A percentile compares a stretch with the other conserved stretches of the same genome.
Conservation (phyloP, 37 sponge, comb jelly and placozoan species). For the Cladorhizidae sp. region DNA sequence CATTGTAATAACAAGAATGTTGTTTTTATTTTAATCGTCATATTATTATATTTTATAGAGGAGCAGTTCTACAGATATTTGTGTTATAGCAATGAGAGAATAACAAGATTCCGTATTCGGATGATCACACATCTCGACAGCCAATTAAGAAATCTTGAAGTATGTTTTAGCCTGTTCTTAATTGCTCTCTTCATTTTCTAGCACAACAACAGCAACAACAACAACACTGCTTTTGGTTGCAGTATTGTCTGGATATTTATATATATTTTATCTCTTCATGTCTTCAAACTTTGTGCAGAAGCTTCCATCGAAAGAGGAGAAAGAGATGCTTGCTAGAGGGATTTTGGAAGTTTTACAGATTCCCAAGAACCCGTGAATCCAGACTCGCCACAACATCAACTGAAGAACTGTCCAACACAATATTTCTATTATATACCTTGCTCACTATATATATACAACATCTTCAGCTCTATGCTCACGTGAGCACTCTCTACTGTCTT, state of each 20-base stretch:
- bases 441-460: no score
- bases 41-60: slow-evolving; percentile 34
- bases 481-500: no score
- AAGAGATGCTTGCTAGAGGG: slow-evolving; percentile 26
- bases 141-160: slow-evolving; percentile 37
- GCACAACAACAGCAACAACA: no score
- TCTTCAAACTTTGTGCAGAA: slow-evolving; percentile 4
- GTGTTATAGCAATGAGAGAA: slow-evolving; percentile 54
- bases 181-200: neutral
- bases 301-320: slow-evolving; percentile 30
- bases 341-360: slow-evolving; percentile 43
- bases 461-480: no score
- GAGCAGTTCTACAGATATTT: slow-evolving; percentile 70
- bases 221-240: neutral
- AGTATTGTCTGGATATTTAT: neutral
- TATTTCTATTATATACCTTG: no score
- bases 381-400: neutral
- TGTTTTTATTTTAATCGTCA: no score
- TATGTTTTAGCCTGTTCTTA: neutral
- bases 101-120: slow-evolving; percentile 27
- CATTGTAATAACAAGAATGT: no score
- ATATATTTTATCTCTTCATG: no score
- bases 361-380: slow-evolving; percentile 1
- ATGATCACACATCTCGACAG: slow-evolving; percentile 43
- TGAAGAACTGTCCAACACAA: neutral